phyloP scores from a whole-genome alignment of 2,888 invertebrate species.

The Pyrochroa serraticornis region DNA sequence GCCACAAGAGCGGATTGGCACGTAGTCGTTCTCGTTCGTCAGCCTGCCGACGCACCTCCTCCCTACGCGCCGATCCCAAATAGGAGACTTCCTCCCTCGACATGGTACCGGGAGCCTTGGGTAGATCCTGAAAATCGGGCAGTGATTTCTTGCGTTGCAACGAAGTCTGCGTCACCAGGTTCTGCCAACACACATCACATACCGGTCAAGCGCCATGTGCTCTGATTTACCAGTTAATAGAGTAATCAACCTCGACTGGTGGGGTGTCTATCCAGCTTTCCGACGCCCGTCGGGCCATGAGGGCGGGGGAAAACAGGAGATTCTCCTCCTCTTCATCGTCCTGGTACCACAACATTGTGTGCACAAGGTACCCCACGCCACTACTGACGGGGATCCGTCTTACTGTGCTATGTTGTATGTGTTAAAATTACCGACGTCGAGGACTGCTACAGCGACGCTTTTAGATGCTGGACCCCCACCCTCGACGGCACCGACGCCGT shows the following conservation, averaged over 20 bases:
- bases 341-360: constrained; percentile 75
- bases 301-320: constrained; percentile 84
- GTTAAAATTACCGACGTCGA: constrained; percentile 29
- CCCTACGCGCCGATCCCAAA: constrained; percentile 91
- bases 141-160: constrained; percentile 95
- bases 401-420: constrained; percentile 1
- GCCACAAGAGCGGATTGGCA: constrained; percentile 93
- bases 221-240: not conserved
- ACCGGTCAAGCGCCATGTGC: constrained; percentile 13
- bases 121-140: constrained; percentile 90
- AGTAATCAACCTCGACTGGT: constrained; percentile 74
- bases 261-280: constrained; percentile 91
- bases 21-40: constrained; percentile 91
- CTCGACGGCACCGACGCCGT: constrained; percentile 10
- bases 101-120: constrained; percentile 82
- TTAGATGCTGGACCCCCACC: constrained; percentile 41
- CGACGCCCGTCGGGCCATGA: constrained; percentile 83
- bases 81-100: constrained; percentile 94
- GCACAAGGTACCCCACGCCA: constrained; percentile 11
- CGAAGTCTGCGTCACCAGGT: constrained; percentile 73
- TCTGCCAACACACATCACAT: constrained; percentile 60
- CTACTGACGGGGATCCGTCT: constrained; percentile 18
- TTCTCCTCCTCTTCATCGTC: constrained; percentile 86
- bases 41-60: constrained; percentile 89
- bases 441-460: constrained; percentile 41